Evolutionary conservation across 2,888 invertebrate genomes (phyloP).

Genomic region (Volucella inflata): DNA sequence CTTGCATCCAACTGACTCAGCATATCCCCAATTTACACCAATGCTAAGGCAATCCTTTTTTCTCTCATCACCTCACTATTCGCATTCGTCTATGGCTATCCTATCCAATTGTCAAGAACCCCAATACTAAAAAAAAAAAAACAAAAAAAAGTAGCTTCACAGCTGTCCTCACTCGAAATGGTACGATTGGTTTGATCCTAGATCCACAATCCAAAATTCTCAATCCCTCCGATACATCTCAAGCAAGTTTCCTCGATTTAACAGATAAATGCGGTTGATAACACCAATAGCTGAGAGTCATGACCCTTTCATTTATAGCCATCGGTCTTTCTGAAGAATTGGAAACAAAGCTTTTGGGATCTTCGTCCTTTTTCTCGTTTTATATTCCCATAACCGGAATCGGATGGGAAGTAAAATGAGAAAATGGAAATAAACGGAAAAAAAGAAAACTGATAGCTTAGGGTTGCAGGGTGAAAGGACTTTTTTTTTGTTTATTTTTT

Average conservation of each 20-base stretch:
- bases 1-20: conserved; percentile 15
- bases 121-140: conserved; percentile 16
- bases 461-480: conserved; percentile 10
- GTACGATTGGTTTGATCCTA: background rate
- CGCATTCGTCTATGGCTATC: background rate
- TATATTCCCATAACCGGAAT: conserved; percentile 48
- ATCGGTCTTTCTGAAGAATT: conserved; percentile 26
- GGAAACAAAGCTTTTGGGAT: conserved; percentile 38
- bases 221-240: conserved; percentile 10
- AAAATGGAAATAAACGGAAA: conserved; percentile 1
- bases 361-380: conserved; percentile 38
- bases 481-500: conserved; percentile 6
- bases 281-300: conserved; percentile 39
- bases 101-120: conserved; percentile 11
- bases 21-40: conserved; percentile 1
- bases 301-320: conserved; percentile 51
- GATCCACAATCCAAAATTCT: background rate
- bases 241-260: conserved; percentile 42
- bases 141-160: conserved; percentile 33
- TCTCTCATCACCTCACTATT: background rate
- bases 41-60: background rate
- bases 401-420: conserved; percentile 2
- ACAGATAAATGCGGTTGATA: conserved; percentile 64
- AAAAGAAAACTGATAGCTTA: background rate
- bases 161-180: conserved; percentile 23